Evolutionary conservation across 2,888 invertebrate species (phyloP).

Genomic region (Digitonthophagus gazella): DNA sequence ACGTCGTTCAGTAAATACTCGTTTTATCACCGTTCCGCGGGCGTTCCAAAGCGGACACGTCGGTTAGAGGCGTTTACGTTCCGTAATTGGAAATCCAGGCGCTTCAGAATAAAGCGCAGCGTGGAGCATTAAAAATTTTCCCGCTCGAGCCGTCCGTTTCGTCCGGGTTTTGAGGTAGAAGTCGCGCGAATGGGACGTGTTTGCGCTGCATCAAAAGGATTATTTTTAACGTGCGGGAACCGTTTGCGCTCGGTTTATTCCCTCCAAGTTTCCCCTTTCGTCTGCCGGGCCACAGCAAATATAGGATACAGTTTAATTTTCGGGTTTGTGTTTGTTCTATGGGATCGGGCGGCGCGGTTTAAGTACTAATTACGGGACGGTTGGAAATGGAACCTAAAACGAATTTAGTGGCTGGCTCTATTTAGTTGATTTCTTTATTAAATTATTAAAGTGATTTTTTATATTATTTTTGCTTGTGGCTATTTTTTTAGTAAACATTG

Average conservation of each 20-base stretch:
- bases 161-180: slow-evolving; percentile 1
- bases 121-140: neutral
- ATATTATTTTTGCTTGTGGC: no score
- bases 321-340: neutral
- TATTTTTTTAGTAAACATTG: no score
- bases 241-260: slow-evolving; percentile 2
- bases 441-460: no score
- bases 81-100: slow-evolving; percentile 6
- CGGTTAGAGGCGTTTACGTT: neutral
- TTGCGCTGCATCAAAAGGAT: slow-evolving; percentile 13
- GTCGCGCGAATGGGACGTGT: slow-evolving; percentile 1
- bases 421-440: no score
- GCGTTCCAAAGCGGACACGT: no score
- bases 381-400: neutral
- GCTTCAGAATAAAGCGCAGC: neutral
- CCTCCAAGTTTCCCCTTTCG: neutral
- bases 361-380: neutral
- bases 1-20: no score
- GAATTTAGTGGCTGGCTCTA: neutral
- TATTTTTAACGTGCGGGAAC: slow-evolving; percentile 12
- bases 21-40: no score
- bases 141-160: neutral
- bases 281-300: neutral
- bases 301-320: slow-evolving; percentile 8
- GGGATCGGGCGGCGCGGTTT: neutral